A percentile compares a stretch with the other conserved stretches of the same genome.
phyloP scores from a whole-genome alignment of 2,113 vertebrate species.

The Podarcis cretensis region DNA sequence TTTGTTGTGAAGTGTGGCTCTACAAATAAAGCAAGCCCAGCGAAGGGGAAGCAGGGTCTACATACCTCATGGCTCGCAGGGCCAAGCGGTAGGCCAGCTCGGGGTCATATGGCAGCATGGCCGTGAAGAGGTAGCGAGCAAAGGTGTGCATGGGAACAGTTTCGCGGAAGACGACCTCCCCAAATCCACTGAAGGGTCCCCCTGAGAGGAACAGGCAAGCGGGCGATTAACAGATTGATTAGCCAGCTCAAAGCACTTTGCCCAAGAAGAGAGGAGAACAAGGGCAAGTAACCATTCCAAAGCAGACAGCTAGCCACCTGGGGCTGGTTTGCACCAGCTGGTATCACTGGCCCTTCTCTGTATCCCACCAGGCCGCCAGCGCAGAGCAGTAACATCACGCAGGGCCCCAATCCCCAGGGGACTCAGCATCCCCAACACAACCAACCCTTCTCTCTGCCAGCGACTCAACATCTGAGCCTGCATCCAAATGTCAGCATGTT shows the following conservation, averaged over 20 bases:
- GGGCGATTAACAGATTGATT: neutral
- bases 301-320: neutral
- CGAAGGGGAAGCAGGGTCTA: neutral
- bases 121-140: conserved; percentile 72
- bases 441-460: neutral
- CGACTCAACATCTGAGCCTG: neutral
- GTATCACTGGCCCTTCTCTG: neutral
- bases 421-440: neutral
- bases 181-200: conserved; percentile 76
- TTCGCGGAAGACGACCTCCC: conserved; percentile 74
- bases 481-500: neutral
- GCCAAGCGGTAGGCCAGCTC: conserved; percentile 75
- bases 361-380: neutral
- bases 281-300: neutral
- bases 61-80: conserved; percentile 73
- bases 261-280: neutral
- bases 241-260: neutral
- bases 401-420: neutral
- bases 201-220: conserved; percentile 44
- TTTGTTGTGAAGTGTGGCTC: neutral
- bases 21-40: too few relatives aligned
- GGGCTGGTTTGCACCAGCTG: neutral
- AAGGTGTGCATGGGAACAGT: conserved; percentile 78
- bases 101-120: conserved; percentile 72
- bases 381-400: neutral